Evolutionary conservation across 2,797 vertebrate genomes (phyloP), one percentile per base, ranked within the genome.

Genomic region (Eremophila alpestris): DNA sequence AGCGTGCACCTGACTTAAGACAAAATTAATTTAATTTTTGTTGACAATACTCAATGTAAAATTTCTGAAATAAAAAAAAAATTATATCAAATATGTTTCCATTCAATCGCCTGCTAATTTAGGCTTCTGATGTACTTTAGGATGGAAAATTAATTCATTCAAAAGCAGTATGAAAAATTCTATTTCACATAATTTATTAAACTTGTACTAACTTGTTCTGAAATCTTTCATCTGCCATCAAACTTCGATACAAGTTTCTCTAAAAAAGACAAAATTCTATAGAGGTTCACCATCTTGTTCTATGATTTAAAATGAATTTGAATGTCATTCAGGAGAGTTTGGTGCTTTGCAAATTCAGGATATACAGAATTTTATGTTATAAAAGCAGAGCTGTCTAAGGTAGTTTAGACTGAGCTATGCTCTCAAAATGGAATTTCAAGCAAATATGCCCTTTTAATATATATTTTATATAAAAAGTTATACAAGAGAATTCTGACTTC

Each of bases 401-500:
- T 34, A 84, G 7, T 30, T 79, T 43, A 65, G 24, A 36, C 20
- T 20, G 58, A 82, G 27, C 27, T 41, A 19, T 3, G 6, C 0
- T 79, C 10, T 85, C 26, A 55, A 73, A 93, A 58, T 4, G 48
- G 13, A 56, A 32, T 63, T 87, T 83, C 30, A 78, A n/a, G 16
- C 16, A 80, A 60, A 10, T 55, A 41, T 7, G 45, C 0, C 1
- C 45, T 89, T 89, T 71, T 12, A 78, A 55, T 29, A 1, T 27
- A 30, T 24, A 8, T 16, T 69, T 2, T 8, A 26, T 36, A 43
- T 11, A 49, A 16, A 49, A 81, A 58, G 8, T 54, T 65, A 32
- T 20, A 13, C 5, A 51, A 79, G 11, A 22, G 54, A 86, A 69
- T 48, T 36, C 23, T 71, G 23, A 14, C 0, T 0, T 45, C 20